Base-by-base conservation (phyloP, 2,113 vertebrate species). In the Donacobius atricapilla region DNA sequence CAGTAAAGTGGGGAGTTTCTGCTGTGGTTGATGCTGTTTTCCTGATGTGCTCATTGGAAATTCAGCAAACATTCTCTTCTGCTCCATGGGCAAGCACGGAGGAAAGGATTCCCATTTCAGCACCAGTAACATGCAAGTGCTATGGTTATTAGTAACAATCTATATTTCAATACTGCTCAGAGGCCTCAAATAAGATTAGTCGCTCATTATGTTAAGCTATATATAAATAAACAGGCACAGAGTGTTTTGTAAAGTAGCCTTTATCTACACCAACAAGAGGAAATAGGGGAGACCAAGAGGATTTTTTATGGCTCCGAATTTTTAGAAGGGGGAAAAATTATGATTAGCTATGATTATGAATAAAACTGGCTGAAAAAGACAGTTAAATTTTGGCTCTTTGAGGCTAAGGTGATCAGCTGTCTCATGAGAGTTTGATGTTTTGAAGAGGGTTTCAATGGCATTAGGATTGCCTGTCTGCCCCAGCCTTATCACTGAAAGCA, bases 71-170 rank as follows among this genome's bases (percentile, higher is more conserved):
- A 66, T 68, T 44, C 30, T 72, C 48, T 54, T 45, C 42, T 73
- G 45, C 83, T 88, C 30, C 45, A 30, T 63, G 82, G 89, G 44
- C 35, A 73, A 70, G 71, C 51, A 72, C 35, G 18, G 39, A 75
- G 35, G 50, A 60, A 78, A 73, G 58, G 66, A 25, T 24, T 92
- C 47, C 24, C 37, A 23, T 78, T 92, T 66, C 90, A 75, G 68
- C 76, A 75, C 39, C 72, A 84, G 77, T 39, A 68, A 84, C 64
- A 21, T 53, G 61, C 44, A 78, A 78, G 28, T 78, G 75, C 68
- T 84, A 6, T 87, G 65, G 23, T 90, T 94, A 76, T 93, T 96
- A 92, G 75, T 91, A 75, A 63, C 60, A 87, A 84, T 94, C 83
- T 89, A 6, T 88, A 57, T 90, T 92, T 89, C 93, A 83, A 22